A percentile compares a stretch with the other conserved stretches of the same genome.
Conservation (phyloP, 2,113 vertebrate genomes). For the Spheniscus mendiculus region DNA sequence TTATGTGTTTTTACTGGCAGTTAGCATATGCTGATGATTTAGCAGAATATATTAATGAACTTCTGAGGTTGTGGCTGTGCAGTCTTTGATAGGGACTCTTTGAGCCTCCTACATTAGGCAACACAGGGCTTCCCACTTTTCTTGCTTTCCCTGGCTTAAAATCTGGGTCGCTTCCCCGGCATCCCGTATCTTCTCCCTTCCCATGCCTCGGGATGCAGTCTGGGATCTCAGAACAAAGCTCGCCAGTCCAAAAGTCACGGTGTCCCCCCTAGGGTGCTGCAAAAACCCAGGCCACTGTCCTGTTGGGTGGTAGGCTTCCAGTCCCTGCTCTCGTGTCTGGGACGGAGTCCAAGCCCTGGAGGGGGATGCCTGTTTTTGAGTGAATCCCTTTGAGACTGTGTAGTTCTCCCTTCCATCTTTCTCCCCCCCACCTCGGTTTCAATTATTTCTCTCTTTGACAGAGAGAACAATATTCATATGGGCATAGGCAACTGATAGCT, state of each 20-base stretch:
- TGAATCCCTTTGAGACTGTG: neutral
- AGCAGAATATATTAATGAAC: neutral
- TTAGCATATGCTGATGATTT: neutral
- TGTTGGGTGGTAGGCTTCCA: neutral
- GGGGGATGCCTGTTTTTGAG: neutral
- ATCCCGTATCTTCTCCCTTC: neutral
- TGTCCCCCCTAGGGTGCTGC: neutral
- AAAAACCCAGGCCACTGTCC: neutral
- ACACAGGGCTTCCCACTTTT: neutral
- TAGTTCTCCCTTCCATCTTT: neutral
- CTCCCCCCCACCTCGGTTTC: fast-evolving
- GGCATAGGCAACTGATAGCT: neutral
- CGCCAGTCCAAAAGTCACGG: neutral
- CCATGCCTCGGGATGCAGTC: fast-evolving
- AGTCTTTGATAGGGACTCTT: neutral
- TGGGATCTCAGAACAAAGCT: neutral
- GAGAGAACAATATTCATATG: neutral
- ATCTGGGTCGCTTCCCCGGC: fast-evolving
- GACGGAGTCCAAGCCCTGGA: neutral
- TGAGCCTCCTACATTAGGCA: neutral
- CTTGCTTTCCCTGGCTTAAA: neutral
- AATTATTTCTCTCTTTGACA: neutral
- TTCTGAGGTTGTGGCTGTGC: neutral
- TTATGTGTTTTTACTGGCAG: neutral
- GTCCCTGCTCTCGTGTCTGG: neutral